Evolutionary conservation across 1,140 invertebrate genomes (phyloP).

Genomic region (Cyphomyrmex costatus): DNA sequence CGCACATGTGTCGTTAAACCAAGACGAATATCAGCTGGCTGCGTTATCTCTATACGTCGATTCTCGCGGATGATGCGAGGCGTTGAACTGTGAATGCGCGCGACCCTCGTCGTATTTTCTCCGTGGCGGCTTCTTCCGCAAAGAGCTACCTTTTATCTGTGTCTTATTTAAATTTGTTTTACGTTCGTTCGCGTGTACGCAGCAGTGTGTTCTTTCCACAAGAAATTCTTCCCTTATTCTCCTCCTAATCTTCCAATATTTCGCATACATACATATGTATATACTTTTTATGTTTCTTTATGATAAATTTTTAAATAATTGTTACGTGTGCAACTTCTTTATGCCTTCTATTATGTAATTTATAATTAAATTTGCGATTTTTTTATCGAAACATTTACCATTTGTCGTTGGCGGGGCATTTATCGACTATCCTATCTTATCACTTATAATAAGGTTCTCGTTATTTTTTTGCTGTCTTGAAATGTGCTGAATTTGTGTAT

Average conservation of each 20-base stretch:
- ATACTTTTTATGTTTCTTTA: neutral
- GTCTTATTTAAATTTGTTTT: conserved; percentile 23
- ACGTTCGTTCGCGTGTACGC: neutral
- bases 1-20: conserved; percentile 57
- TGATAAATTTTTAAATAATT: neutral
- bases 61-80: conserved; percentile 34
- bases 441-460: neutral
- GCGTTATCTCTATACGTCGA: neutral
- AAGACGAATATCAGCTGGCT: conserved; percentile 41
- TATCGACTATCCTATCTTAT: neutral
- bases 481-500: neutral
- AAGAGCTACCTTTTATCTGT: conserved; percentile 24
- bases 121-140: conserved; percentile 16
- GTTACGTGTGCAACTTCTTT: neutral
- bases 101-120: conserved; percentile 24
- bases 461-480: neutral
- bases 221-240: neutral
- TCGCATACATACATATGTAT: neutral
- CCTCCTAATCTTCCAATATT: neutral
- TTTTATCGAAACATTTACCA: neutral
- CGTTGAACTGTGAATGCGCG: conserved; percentile 56
- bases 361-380: neutral
- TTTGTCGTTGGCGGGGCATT: neutral
- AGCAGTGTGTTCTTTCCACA: neutral
- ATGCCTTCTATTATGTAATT: neutral